Evolutionary conservation across 2,888 invertebrate genomes (phyloP), one percentile per base, ranked within the genome.

Genomic region (Trilocha varians): DNA sequence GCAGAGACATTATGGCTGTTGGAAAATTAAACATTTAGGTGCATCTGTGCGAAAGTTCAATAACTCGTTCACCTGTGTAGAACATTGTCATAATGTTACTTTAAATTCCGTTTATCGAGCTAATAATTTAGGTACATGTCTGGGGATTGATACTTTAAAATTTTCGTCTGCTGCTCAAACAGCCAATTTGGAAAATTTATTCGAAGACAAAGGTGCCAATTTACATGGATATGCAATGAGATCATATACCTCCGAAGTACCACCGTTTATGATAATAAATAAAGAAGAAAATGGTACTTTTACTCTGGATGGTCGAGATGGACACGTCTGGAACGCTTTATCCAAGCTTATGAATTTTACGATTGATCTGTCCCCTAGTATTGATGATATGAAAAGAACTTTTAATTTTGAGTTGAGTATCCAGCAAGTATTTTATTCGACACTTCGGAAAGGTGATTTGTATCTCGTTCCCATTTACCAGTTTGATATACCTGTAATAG

Each of bases 391-490:
- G 35, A 73, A 72, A 42, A 39, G 57, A 16, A 55, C 59, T 3
- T 80, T 78, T 46, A 59, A 72, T 49, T 79, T 68, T 32, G 74
- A 79, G 54, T 13, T 51, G 1, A 74, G 53, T 42, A 68, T 78
- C 32, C 54, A 69, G 34, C 67, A 73, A 34, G 57, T 82, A 35
- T 74, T 70, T 45, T 54, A 62, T 1, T 72, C 78, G 47, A 55
- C 75, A 18, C 57, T 62, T 33, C 65, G 84, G 49, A 74, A 70
- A 48, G 73, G 58, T 11, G 85, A 85, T 44, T 45, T 83, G 16
- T 60, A 70, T 33, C 48, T 83, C 1, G 57, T 62, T 17, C 84
- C 85, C 0, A 57, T 84, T 16, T 85, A 83, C 45, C 71, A 70
- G 46, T 75, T 82, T 39, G 79, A 83, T 50, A 46, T 79, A 1